Evolutionary conservation across 23 tunicate species (phyloP).

Genomic region (Trididemnum nubilum): DNA sequence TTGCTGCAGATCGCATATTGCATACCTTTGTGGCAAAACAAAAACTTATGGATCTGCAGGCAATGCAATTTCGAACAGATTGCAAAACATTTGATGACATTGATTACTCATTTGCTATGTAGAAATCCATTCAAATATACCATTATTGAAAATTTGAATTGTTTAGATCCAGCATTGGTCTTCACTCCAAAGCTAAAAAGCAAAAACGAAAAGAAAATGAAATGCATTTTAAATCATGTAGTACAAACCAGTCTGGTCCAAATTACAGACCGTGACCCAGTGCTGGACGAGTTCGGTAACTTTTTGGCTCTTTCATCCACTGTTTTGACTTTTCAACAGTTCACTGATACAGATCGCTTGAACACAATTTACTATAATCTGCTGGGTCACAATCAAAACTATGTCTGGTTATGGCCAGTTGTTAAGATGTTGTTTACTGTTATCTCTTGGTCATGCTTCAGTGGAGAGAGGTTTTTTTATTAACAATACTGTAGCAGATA

Average conservation of each 20-base stretch:
- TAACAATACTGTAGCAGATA: background rate
- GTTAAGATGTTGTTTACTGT: background rate
- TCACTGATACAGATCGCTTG: background rate
- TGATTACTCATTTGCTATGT: background rate
- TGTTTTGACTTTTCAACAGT: background rate
- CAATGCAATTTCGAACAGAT: background rate
- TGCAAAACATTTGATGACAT: background rate
- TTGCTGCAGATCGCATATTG: background rate
- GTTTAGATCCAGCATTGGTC: background rate
- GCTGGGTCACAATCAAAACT: background rate
- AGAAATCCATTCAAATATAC: background rate
- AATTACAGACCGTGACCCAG: background rate
- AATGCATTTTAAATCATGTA: background rate
- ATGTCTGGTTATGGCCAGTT: background rate
- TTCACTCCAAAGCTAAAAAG: background rate
- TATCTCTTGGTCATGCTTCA: constrained; percentile 2
- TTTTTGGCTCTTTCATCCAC: background rate
- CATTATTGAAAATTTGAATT: background rate
- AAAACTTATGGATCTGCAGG: background rate
- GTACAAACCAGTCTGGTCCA: background rate
- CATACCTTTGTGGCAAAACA: background rate
- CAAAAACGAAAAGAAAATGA: background rate
- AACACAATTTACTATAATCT: background rate
- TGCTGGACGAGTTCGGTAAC: background rate
- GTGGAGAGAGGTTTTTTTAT: constrained; percentile 2